Base-by-base conservation (phyloP, 1,140 invertebrate genomes). In the Aphidius gifuensis region DNA sequence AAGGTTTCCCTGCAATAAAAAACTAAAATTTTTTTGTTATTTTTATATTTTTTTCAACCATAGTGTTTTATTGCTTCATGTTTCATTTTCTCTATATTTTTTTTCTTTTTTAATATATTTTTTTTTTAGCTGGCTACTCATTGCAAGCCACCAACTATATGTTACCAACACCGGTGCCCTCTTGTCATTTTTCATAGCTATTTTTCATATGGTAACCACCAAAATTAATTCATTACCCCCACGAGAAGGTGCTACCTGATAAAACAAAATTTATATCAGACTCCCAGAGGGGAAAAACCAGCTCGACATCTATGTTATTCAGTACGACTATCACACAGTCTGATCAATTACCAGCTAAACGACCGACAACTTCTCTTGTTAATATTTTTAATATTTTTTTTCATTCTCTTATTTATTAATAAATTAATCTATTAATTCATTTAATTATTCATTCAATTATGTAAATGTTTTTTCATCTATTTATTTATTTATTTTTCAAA, bases 201-300 rank as follows among this genome's bases (percentile, higher is more conserved):
- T 63, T 63, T 63, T 63, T 58, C 56, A 58, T 53, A 58, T 43
- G 40, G 47, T 51, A 51, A 32, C 54, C 61, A 46, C 45, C 16
- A 60, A 40, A 66, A 66, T 66, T 62, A 60, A 66, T 66, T 66
- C 64, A 66, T 66, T 60, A 62, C 51, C 57, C 64, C 64, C 64
- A 60, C 58, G 64, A 66, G 64, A 66, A 66, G 57, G 64, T 62
- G 49, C 46, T 61, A 60, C 57, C 60, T 66, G 64, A 66, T 66
- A 66, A 66, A 66, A 62, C 60, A 43, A 66, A 66, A 62, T 66
- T 61, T 62, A 62, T 62, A 61, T 57, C 40, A 47, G 9, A 51
- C 42, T 53, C 56, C 48, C 61, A n/a, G 5, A 49, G 56, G 61
- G 57, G 16, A 46, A 56, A 40, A 32, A 32, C 23, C 23, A 32